Evolutionary conservation across 2,113 vertebrate genomes (phyloP).

Genomic region (Lynx canadensis): DNA sequence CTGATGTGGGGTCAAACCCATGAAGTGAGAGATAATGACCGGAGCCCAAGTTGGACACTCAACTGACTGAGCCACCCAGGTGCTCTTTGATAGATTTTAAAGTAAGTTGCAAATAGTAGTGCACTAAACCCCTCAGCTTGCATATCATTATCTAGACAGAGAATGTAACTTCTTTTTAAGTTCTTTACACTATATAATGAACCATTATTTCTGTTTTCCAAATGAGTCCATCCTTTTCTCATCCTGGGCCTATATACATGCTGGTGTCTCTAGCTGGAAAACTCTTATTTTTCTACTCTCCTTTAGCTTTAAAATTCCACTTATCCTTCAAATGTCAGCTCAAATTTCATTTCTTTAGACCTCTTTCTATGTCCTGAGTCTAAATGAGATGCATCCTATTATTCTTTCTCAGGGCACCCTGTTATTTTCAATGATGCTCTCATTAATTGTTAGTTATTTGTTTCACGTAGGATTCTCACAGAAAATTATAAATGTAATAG

Average conservation of each 20-base stretch:
- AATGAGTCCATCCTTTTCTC: background rate
- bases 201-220: background rate
- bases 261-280: background rate
- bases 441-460: background rate
- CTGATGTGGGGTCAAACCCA: too few species aligned
- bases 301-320: background rate
- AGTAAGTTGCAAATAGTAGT: background rate
- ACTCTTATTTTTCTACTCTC: background rate
- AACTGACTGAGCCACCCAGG: too few species aligned
- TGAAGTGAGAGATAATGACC: too few species aligned
- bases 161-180: background rate
- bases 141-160: background rate
- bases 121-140: background rate
- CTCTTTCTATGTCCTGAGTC: background rate
- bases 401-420: background rate
- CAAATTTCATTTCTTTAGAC: background rate
- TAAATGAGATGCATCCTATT: background rate
- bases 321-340: background rate
- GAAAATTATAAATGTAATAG: background rate
- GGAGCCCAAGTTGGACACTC: too few species aligned
- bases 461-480: background rate
- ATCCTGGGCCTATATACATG: background rate
- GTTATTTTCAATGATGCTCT: background rate
- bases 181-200: background rate
- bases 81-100: conserved; percentile 18